Percentiles rank a stretch among this genome's conserved stretches.
Conservation (phyloP, 2,113 vertebrate genomes). For the Eulemur rufifrons region DNA sequence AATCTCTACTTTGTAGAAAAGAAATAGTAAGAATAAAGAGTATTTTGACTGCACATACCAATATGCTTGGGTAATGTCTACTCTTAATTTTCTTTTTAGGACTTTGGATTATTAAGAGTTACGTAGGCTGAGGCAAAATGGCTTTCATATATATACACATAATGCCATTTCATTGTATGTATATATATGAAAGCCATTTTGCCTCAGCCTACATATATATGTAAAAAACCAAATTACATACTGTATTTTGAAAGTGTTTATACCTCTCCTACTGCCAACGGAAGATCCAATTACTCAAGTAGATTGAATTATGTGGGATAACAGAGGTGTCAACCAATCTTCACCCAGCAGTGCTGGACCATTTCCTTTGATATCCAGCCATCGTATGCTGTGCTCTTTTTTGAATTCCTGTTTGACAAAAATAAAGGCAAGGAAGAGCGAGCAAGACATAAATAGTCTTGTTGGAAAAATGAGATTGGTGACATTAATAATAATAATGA, state of each 20-base stretch:
- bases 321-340: not conserved
- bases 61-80: constrained; percentile 64
- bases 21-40: constrained; percentile 60
- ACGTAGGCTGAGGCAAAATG: constrained; percentile 9
- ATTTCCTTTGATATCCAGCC: not conserved
- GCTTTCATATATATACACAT: not conserved
- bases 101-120: constrained; percentile 15
- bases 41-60: constrained; percentile 70
- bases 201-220: not conserved
- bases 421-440: not conserved
- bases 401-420: not conserved
- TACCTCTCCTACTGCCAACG: not conserved
- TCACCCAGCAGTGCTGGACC: not conserved
- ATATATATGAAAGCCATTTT: not conserved
- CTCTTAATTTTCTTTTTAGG: constrained; percentile 59
- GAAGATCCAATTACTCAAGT: not conserved
- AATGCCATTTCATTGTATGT: not conserved
- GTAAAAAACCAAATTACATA: constrained; percentile 27
- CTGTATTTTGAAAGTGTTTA: constrained; percentile 44
- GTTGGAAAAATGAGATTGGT: not conserved
- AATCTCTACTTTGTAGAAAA: constrained; percentile 47
- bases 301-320: not conserved
- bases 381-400: not conserved
- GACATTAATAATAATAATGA: not conserved
- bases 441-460: not conserved